Evolutionary conservation across 2,888 invertebrate genomes (phyloP).

Genomic region (Drosophila anomalipes): DNA sequence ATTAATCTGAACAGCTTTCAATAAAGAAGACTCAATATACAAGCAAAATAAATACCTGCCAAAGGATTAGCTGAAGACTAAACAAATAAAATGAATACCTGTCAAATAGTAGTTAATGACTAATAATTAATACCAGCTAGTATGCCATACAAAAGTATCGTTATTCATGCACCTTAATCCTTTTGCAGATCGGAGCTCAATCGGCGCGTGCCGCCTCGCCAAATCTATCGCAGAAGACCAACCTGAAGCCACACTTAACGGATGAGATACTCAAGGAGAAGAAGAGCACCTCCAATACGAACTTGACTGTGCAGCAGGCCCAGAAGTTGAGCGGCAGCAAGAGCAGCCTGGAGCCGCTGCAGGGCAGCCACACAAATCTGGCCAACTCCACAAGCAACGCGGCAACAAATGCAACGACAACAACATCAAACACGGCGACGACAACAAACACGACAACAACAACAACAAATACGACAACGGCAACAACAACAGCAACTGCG

Average conservation of each 20-base stretch:
- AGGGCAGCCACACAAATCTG: slow-evolving; percentile 71
- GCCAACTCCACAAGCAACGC: slow-evolving; percentile 33
- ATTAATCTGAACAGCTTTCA: too few species aligned
- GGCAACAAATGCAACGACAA: slow-evolving; percentile 38
- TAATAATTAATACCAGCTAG: background rate
- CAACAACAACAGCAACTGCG: slow-evolving; percentile 38
- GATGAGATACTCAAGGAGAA: slow-evolving; percentile 83
- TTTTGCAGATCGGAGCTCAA: slow-evolving; percentile 82
- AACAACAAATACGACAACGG: slow-evolving; percentile 3
- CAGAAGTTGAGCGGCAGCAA: slow-evolving; percentile 73
- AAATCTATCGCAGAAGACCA: slow-evolving; percentile 83
- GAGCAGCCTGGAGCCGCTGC: slow-evolving; percentile 72
- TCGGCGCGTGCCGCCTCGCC: slow-evolving; percentile 84
- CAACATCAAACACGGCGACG: slow-evolving; percentile 36
- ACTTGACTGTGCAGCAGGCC: slow-evolving; percentile 67
- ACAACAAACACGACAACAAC: slow-evolving; percentile 39
- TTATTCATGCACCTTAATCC: background rate
- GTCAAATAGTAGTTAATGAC: background rate
- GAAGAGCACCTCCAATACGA: slow-evolving; percentile 60
- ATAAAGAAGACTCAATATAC: too few species aligned
- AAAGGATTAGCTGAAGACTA: too few species aligned
- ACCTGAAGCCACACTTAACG: slow-evolving; percentile 78
- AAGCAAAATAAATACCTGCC: too few species aligned
- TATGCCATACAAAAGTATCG: background rate
- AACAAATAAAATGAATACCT: background rate